Base-by-base conservation (phyloP, 2,113 vertebrate species). In the Coracopsis vasa region DNA sequence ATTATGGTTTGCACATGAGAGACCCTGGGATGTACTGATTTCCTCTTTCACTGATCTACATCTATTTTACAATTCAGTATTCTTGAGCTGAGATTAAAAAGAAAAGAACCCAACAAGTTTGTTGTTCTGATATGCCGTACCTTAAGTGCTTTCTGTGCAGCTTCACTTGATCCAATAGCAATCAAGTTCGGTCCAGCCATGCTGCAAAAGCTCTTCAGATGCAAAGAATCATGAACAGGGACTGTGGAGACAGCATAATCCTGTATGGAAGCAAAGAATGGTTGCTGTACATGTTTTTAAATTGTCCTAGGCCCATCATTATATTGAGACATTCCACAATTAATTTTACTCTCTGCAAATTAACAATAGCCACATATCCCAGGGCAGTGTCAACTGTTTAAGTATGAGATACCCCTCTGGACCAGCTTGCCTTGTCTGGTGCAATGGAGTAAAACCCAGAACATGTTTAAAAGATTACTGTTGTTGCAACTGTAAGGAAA, bases 111-210 rank as follows among this genome's bases (percentile, higher is more conserved):
- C 24, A 44, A 81, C 19, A 28, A 89, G 5, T 58, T 23, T 25
- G 37, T 16, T 35, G 4, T 85, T 67, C 42, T 66, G 25, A 66
- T 7, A 7, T 35, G 21, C 23, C 96, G 81, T 98, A 99, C 99
- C 99, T 99, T 99, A 77, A 99, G 98, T 92, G 99, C 98, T 97
- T 99, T 99, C 98, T 99, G 99, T 4, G 99, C 99, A 58, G 98
- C 77, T 95, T 99, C 99, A 88, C 99, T 99, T 95, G 99, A 99
- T 97, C 99, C 99, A 1, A 99, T 99, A 50, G 98, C 97, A 13
- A 99, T 99, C 87, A 99, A 98, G 91, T 99, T 99, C 33, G 99
- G 99, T 88, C 99, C 99, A 65, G 99, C 99, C 99, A 99, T 99
- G 91, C 99, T 99, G 98, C 99, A 99, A 98, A 99, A 99, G 94